Evolutionary conservation across 1,140 invertebrate genomes (phyloP), one percentile per base, ranked within the genome.

Genomic region (Rhopalosiphum maidis): DNA sequence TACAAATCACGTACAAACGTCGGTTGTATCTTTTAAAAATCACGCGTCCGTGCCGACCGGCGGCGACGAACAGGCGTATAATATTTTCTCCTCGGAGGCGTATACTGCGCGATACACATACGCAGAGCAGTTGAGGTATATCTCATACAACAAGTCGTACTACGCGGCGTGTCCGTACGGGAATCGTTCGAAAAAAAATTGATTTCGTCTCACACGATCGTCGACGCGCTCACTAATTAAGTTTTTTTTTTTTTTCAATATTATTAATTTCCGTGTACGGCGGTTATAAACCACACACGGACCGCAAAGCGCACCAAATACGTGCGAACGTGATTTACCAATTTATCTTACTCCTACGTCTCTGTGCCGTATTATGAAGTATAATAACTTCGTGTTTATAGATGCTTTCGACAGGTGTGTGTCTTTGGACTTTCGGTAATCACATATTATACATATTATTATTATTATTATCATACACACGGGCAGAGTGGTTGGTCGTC

Each of bases 1-100:
- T 90, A 90, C 89, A 90, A 90, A 90, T 90, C 89, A 89, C 60
- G 60, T n/a, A 15, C 60, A 68, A 23, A 35, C 48, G 87, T 43
- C n/a, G 86, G 86, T 48, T 8, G n/a, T 88, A 88, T 88, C 43
- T 88, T 46, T 86, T 18, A 48, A 87, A 87, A 87, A 87, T 87
- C 85, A 87, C 85, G 22, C 60, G 30, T 68, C 60, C 60, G 30
- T 68, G 60, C 11, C 25, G 30, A 46, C 85, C 41, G 35, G 22
- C 82, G 82, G 82, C 82, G 21, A 5, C 35, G 8, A 41, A 23
- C 35, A 23, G 82, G 82, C 82, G 37, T 43, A 82, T n/a, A 60
- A 8, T 30, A 82, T 82, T 82, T 82, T 37, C 18, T 82, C 77
- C 60, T 68, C 30, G 60, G 11, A 68, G 60, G 60, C 60, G 60